phyloP scores from a whole-genome alignment of 2,888 invertebrate species.

The Deilephila porcellus region DNA sequence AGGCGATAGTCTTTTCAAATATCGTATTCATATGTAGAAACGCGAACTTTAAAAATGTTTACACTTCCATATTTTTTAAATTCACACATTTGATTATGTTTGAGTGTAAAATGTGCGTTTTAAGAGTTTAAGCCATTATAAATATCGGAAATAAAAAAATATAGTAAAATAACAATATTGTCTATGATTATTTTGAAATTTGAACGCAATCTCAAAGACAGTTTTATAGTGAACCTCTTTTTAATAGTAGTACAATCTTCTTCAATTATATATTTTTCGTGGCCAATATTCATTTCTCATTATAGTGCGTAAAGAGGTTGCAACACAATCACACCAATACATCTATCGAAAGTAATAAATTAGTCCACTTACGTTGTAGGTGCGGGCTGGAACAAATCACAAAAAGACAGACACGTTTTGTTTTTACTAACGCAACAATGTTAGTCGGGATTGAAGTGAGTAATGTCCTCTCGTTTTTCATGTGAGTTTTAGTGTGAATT shows the following conservation, averaged over 20 bases:
- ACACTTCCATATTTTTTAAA: too few relatives aligned
- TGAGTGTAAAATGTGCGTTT: not conserved
- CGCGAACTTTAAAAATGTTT: too few relatives aligned
- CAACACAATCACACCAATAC: slow-evolving; percentile 59
- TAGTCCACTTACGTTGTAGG: slow-evolving; percentile 46
- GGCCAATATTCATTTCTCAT: slow-evolving; percentile 47
- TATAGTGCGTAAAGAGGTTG: slow-evolving; percentile 48
- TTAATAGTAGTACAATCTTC: not conserved
- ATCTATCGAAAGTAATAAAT: slow-evolving; percentile 70
- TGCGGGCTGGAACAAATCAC: slow-evolving; percentile 60
- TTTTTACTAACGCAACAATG: slow-evolving; percentile 63
- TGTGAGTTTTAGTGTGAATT: slow-evolving; percentile 35
- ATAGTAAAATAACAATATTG: too few relatives aligned
- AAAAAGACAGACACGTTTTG: slow-evolving; percentile 56
- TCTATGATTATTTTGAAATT: too few relatives aligned
- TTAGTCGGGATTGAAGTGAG: slow-evolving; percentile 59
- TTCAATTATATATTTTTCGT: slow-evolving; percentile 29
- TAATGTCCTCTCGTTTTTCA: slow-evolving; percentile 58
- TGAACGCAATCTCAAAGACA: too few relatives aligned
- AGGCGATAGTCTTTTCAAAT: too few relatives aligned
- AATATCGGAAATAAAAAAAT: too few relatives aligned
- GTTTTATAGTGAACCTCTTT: not conserved
- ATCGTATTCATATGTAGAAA: too few relatives aligned
- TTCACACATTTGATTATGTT: not conserved
- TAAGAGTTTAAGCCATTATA: too few relatives aligned